phyloP scores from a whole-genome alignment of 2,797 vertebrate species.

The Bucorvus abyssinicus region DNA sequence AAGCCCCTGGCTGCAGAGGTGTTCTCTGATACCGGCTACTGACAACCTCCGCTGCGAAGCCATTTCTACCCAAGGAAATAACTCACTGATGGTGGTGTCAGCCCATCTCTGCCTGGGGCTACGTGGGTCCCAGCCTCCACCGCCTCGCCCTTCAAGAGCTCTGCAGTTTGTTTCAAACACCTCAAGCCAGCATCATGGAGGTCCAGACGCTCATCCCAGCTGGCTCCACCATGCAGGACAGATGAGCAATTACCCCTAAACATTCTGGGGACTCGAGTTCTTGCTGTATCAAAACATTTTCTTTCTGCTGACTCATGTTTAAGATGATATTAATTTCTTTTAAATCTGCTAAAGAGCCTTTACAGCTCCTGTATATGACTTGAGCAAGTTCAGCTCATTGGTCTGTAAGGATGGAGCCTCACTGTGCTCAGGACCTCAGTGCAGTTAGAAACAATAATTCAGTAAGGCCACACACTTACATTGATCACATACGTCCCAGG shows the following conservation, averaged over 20 bases:
- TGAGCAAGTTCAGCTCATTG: not conserved
- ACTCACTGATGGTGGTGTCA: not conserved
- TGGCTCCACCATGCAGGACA: not conserved
- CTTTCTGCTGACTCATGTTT: not conserved
- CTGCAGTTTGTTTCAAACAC: not conserved
- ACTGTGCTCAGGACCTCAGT: not conserved
- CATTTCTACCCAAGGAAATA: not conserved
- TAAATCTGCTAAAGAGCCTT: not conserved
- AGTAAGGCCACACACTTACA: constrained; percentile 72
- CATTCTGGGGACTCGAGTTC: not conserved
- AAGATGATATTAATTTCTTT: not conserved
- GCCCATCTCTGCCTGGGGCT: accelerated
- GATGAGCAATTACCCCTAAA: not conserved
- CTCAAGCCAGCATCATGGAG: accelerated
- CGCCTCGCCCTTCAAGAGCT: not conserved
- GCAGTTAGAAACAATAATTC: not conserved
- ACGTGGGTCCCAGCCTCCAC: accelerated
- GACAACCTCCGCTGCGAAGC: not conserved
- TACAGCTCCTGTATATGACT: not conserved
- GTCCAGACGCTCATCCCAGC: not conserved
- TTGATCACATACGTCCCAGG: constrained; percentile 87
- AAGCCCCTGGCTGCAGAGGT: not conserved
- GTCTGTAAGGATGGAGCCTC: not conserved
- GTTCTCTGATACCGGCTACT: not conserved
- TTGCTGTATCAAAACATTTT: not conserved